Evolutionary conservation across 2,113 vertebrate genomes (phyloP), one percentile per base, ranked within the genome.

Genomic region (Solea senegalensis): DNA sequence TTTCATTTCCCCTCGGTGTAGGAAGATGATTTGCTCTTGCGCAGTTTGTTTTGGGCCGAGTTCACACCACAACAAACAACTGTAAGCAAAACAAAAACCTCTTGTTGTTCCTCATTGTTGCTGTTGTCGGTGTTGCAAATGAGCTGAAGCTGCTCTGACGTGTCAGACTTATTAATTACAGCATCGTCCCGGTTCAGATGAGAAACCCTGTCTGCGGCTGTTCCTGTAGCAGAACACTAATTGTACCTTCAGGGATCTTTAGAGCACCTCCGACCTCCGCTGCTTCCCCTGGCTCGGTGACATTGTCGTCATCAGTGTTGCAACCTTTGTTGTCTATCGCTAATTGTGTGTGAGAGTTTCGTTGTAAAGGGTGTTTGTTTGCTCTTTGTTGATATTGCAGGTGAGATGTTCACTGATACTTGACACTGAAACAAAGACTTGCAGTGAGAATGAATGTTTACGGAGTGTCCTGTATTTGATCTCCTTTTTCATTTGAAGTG

Each of bases 111-210:
- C 44, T 70, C 49, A n/a, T 34, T 4, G 27, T 51, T 58, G 3
- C 53, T 80, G 10, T 65, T 72, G 43, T 64, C 60, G 11, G 11
- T 74, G 48, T 26, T 75, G 74, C 80, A 65, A 3, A 66, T 73
- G 45, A 70, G 66, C 51, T 14, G 27, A 44, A 56, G 65, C 51
- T 7, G 26, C 53, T 52, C 72, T 53, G 77, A 77, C 54, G 64
- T 0, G 44, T 61, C 71, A 28, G 28, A 76, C 43, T 86, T 86
- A 85, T 92, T 87, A 87, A 89, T 91, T 87, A 86, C 65, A 58
- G 76, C 28, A 61, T 75, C 74, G 65, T 80, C 81, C 65, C 64
- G 65, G 41, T 72, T 76, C 59, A 72, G 85, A 57, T 54, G 68
- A 86, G 65, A 59, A 74, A 78, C 60, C 63, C 16, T 68, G 74